phyloP scores from a whole-genome alignment of 1,140 invertebrate genomes.

The Drosophila dunni region DNA sequence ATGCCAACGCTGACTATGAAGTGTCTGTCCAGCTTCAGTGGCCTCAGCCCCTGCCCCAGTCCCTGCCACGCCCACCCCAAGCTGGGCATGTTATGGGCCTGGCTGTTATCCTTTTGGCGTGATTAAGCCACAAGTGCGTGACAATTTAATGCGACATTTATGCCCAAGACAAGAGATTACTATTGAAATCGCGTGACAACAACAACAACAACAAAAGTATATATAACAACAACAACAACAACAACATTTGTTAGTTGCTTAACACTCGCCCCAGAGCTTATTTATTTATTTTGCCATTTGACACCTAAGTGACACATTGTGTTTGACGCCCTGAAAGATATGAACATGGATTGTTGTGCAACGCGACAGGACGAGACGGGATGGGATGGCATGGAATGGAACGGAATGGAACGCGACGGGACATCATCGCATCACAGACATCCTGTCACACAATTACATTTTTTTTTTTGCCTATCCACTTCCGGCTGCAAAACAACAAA shows the following conservation, averaged over 20 bases:
- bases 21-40: conserved; percentile 24
- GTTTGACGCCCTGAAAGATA: conserved; percentile 29
- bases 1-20: conserved; percentile 42
- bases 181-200: conserved; percentile 79
- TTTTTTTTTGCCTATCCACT: no score
- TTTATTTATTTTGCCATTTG: conserved; percentile 74
- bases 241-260: conserved; percentile 13
- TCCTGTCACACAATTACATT: not conserved
- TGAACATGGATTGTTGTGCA: conserved; percentile 18
- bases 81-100: conserved; percentile 2
- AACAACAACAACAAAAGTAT: conserved; percentile 29
- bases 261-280: conserved; percentile 58
- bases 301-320: conserved; percentile 74
- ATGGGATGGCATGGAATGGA: no score
- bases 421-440: conserved; percentile 10
- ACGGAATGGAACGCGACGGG: not conserved
- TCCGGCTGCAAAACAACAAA: no score
- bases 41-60: not conserved
- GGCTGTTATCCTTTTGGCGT: conserved; percentile 75
- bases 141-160: conserved; percentile 83
- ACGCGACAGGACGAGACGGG: not conserved
- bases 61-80: not conserved
- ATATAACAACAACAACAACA: conserved; percentile 42
- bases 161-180: conserved; percentile 80
- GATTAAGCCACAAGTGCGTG: conserved; percentile 82